Evolutionary conservation across 2,888 invertebrate species (phyloP).

Genomic region (Zhengitettix transpicula): DNA sequence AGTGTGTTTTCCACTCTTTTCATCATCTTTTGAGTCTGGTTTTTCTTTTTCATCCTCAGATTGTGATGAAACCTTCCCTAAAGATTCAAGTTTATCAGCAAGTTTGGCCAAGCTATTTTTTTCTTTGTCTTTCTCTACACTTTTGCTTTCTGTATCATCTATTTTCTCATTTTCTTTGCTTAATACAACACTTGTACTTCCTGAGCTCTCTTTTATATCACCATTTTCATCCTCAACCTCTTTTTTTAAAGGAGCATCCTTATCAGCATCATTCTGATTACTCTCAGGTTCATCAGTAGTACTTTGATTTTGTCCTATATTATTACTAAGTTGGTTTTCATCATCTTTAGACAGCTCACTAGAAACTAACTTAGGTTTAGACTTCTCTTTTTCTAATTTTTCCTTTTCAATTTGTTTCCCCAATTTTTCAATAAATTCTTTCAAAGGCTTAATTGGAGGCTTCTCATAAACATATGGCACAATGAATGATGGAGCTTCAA

Average conservation of each 20-base stretch:
- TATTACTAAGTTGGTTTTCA: not conserved
- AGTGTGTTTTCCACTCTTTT: conserved; percentile 11
- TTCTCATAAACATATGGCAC: conserved; percentile 89
- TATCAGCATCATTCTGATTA: not conserved
- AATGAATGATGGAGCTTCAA: conserved; percentile 84
- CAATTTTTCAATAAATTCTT: conserved; percentile 48
- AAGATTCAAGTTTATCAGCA: conserved; percentile 29
- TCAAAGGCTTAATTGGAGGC: conserved; percentile 62
- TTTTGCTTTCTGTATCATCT: conserved; percentile 19
- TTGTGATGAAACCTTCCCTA: conserved; percentile 31
- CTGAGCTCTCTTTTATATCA: not conserved
- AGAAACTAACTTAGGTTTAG: not conserved
- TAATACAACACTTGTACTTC: not conserved
- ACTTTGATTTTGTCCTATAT: not conserved
- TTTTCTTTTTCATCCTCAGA: not conserved
- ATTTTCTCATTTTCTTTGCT: conserved; percentile 16
- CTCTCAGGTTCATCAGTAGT: not conserved
- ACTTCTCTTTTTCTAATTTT: conserved; percentile 22
- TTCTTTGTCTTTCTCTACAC: conserved; percentile 21
- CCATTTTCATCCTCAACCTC: conserved; percentile 20
- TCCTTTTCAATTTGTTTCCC: conserved; percentile 44
- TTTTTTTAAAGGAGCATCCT: conserved; percentile 10
- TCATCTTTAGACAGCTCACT: not conserved
- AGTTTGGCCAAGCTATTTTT: conserved; percentile 30
- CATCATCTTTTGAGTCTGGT: conserved; percentile 7